Evolutionary conservation across 2,797 vertebrate genomes (phyloP).

Genomic region (Melanotaenia nigrans): DNA sequence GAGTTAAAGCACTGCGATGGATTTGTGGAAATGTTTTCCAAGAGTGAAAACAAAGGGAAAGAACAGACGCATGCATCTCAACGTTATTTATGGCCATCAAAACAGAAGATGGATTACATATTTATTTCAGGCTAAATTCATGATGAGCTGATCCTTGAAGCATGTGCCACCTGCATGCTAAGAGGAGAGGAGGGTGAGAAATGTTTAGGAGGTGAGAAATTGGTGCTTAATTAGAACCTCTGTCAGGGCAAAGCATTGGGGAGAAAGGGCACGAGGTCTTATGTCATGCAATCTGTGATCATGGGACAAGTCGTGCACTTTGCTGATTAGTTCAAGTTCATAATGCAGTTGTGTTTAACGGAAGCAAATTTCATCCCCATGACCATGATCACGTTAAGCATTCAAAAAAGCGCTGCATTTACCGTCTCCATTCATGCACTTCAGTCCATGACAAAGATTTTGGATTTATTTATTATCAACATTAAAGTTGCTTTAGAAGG

Average conservation of each 20-base stretch:
- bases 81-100: neutral
- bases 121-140: constrained; percentile 2
- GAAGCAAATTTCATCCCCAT: constrained; percentile 66
- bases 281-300: constrained; percentile 32
- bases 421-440: constrained; percentile 35
- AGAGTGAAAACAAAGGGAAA: neutral
- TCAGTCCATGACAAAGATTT: constrained; percentile 1
- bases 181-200: constrained; percentile 21
- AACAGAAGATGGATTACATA: constrained; percentile 7
- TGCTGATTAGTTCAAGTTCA: constrained; percentile 34
- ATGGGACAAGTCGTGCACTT: constrained; percentile 49
- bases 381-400: constrained; percentile 42
- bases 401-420: constrained; percentile 24
- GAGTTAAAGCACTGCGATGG: constrained; percentile 1
- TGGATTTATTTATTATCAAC: constrained; percentile 24
- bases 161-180: constrained; percentile 20
- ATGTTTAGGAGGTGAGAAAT: constrained; percentile 19
- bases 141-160: constrained; percentile 23
- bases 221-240: constrained; percentile 8
- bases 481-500: constrained; percentile 25
- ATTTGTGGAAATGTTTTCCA: neutral
- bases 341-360: constrained; percentile 38
- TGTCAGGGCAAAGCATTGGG: neutral
- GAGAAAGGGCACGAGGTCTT: constrained; percentile 36
- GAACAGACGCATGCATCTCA: constrained; percentile 18